phyloP scores from a whole-genome alignment of 2,888 invertebrate species.

The Hanleya hanleyi region DNA sequence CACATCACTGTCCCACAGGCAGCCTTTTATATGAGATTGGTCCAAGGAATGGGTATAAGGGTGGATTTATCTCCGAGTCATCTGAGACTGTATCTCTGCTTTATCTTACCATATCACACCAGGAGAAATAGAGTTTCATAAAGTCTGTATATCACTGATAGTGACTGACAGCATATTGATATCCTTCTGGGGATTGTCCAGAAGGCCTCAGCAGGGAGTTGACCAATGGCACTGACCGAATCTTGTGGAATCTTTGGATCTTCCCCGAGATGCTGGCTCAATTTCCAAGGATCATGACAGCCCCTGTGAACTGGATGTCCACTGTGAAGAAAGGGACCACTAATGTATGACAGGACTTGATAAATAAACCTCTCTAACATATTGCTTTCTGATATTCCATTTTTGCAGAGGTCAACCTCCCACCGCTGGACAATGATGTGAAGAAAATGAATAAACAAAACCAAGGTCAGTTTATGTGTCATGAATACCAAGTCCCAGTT shows the following conservation, averaged over 20 bases:
- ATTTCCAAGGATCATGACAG: no score
- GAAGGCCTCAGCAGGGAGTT: no score
- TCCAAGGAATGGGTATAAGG: neutral
- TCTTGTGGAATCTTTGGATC: no score
- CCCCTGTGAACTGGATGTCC: no score
- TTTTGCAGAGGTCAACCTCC: constrained; percentile 53
- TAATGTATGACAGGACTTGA: constrained; percentile 1
- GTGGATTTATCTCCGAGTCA: neutral
- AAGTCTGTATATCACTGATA: no score
- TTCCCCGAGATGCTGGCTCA: no score
- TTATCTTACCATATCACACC: neutral
- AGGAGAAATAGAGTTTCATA: constrained; percentile 5
- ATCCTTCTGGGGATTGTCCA: no score
- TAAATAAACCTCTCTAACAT: neutral
- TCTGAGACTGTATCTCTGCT: neutral
- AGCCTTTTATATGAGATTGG: no score
- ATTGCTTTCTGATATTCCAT: neutral
- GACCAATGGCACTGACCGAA: no score
- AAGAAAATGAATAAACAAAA: constrained; percentile 64
- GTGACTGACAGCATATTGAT: no score
- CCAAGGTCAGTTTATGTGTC: constrained; percentile 41
- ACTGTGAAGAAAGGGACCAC: no score
- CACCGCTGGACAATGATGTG: constrained; percentile 55
- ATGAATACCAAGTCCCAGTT: neutral
- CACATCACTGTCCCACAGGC: no score